Evolutionary conservation across 2,797 vertebrate species (phyloP).

Genomic region (Anolis apletophallus): DNA sequence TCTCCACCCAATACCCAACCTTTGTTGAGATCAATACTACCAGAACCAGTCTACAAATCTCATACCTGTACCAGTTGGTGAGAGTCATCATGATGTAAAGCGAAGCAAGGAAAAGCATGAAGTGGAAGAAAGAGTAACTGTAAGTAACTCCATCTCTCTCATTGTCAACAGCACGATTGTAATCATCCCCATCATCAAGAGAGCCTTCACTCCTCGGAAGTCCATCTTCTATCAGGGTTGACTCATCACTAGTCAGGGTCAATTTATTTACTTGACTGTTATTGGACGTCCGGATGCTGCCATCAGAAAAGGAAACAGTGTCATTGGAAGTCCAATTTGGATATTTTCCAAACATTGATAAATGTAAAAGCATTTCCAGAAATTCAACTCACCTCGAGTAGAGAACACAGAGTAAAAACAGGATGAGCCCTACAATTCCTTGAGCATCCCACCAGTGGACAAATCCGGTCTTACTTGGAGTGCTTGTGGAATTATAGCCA

Average conservation of each 20-base stretch:
- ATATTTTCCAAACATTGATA: neutral
- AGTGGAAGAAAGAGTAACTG: slow-evolving; percentile 99
- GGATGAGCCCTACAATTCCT: slow-evolving; percentile 93
- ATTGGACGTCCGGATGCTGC: slow-evolving; percentile 94
- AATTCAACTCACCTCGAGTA: slow-evolving; percentile 90
- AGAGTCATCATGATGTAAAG: slow-evolving; percentile 99
- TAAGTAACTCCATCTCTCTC: slow-evolving; percentile 96
- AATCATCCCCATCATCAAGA: slow-evolving; percentile 82
- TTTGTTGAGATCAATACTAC: neutral
- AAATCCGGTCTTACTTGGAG: slow-evolving; percentile 81
- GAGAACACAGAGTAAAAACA: slow-evolving; percentile 96
- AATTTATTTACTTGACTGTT: slow-evolving; percentile 96
- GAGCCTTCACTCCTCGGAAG: slow-evolving; percentile 81
- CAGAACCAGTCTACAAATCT: neutral
- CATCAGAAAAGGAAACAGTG: neutral
- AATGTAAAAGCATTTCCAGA: neutral
- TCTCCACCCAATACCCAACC: neutral
- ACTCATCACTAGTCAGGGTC: slow-evolving; percentile 94
- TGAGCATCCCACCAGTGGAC: slow-evolving; percentile 99
- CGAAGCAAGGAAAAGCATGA: slow-evolving; percentile 97
- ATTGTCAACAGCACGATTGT: slow-evolving; percentile 90
- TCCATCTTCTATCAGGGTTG: slow-evolving; percentile 94
- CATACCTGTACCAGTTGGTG: slow-evolving; percentile 97
- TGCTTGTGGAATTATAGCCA: slow-evolving; percentile 89
- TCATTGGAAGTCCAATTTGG: neutral